Conservation (phyloP, 2,888 invertebrate genomes). For the Cremastobaeus sp. region DNA sequence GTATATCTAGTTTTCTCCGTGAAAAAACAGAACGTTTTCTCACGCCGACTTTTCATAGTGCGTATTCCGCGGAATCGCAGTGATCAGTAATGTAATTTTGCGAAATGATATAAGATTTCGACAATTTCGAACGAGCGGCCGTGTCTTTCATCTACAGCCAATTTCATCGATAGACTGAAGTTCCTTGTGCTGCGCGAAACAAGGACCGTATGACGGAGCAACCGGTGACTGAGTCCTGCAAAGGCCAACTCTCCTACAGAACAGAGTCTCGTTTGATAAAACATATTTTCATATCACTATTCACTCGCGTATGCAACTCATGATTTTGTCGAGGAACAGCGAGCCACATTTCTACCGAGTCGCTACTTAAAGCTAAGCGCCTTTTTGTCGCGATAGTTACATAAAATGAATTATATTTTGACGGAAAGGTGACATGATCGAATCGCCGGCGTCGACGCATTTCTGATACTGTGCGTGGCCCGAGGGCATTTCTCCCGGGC, state of each 20-base stretch:
- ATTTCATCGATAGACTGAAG: conserved; percentile 71
- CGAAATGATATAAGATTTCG: no score
- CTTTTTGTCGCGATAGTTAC: neutral
- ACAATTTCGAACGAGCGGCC: no score
- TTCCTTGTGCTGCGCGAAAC: conserved; percentile 67
- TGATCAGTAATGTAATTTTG: no score
- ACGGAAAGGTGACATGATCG: conserved; percentile 9
- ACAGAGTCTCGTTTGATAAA: conserved; percentile 12
- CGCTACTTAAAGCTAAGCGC: conserved; percentile 21
- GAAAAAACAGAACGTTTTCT: no score
- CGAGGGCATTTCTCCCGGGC: conserved; percentile 9
- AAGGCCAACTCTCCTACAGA: conserved; percentile 19
- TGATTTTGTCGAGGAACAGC: conserved; percentile 4
- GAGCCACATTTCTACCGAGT: neutral
- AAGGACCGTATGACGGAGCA: conserved; percentile 28
- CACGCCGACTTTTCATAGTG: no score
- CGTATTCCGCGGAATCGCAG: no score
- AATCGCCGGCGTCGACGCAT: conserved; percentile 13
- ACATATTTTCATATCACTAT: conserved; percentile 30
- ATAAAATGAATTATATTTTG: conserved; percentile 45
- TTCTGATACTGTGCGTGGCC: conserved; percentile 8
- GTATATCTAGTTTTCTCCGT: no score
- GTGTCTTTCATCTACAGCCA: conserved; percentile 21
- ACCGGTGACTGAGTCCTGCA: conserved; percentile 11
- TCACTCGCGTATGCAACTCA: conserved; percentile 2